Conservation (phyloP, 1,140 invertebrate genomes). For the Bombus superbus region DNA sequence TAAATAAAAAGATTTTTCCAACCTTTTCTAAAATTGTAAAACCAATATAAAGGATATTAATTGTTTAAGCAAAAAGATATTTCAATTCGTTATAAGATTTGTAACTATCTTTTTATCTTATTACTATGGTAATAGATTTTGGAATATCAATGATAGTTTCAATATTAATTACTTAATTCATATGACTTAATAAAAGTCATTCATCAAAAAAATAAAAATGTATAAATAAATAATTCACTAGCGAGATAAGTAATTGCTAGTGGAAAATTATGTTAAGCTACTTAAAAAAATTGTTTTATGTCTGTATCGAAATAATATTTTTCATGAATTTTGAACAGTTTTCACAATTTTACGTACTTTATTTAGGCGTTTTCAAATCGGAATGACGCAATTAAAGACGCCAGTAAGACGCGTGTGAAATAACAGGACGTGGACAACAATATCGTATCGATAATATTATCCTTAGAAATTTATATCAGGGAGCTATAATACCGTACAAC, state of each 20-base stretch:
- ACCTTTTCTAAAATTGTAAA: no score
- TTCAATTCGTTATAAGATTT: no score
- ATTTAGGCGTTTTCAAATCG: not conserved
- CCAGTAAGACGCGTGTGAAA: not conserved
- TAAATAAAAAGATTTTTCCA: no score
- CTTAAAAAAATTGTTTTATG: not conserved
- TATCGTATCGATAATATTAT: not conserved
- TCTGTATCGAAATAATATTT: not conserved
- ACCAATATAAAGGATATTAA: no score
- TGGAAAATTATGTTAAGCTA: not conserved
- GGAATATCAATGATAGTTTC: no score
- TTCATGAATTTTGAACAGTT: not conserved
- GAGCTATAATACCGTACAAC: not conserved
- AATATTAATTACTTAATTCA: not conserved
- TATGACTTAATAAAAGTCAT: no score
- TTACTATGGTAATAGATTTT: no score
- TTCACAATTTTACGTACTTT: no score
- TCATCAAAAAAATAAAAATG: not conserved
- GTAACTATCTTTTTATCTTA: no score
- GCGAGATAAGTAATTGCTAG: not conserved
- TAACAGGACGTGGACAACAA: not conserved
- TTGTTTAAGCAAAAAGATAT: no score
- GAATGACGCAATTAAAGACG: not conserved
- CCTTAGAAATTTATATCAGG: not conserved
- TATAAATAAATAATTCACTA: not conserved